Evolutionary conservation across 2,888 invertebrate species (phyloP), one percentile per base, ranked within the genome.

Genomic region (Agrilus cyanescens): DNA sequence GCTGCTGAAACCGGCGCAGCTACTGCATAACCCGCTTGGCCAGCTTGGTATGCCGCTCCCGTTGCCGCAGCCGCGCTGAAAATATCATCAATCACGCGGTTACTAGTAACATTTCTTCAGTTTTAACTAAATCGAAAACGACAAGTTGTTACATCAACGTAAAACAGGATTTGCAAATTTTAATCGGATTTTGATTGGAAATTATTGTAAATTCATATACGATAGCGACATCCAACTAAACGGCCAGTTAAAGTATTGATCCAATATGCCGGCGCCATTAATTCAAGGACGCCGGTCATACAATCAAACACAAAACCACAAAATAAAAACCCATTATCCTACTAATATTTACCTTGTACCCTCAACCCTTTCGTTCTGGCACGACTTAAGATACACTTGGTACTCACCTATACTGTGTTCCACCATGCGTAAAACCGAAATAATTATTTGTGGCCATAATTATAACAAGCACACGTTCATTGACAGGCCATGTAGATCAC

Each of bases 361-460:
- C 7, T 2, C 14, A 32, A 14, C 13, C 33, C 15, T 33, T 37
- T 10, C 12, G 32, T 32, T 38, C 18, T 12, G 16, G 20, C 6
- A 29, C 4, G 15, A 20, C 37, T 14, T 43, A 41, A 40, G 38
- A 35, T 37, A 39, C 38, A 31, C 40, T 41, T 40, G 25, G 25
- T 43, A 72, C 81, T 76, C 73, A 86, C 85, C 85, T 85, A 68
- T 89, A 89, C 75, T 90, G 90, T 62, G 89, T 87, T 68, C 89
- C 88, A 63, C 88, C 86, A 69, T 90, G 89, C 62, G 88, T 86
- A 78, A 91, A 91, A 66, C 89, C 89, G 70, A 89, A 89, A 76
- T 90, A 91, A 78, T 91, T 91, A 75, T 90, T 90, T 70, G 88
- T 81, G 71, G 86, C 85, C 86, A 86, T 66, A 56, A 25, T 25